Evolutionary conservation across 2,888 invertebrate genomes (phyloP), one percentile per base, ranked within the genome.

Genomic region (Drosophila melanosoma): DNA sequence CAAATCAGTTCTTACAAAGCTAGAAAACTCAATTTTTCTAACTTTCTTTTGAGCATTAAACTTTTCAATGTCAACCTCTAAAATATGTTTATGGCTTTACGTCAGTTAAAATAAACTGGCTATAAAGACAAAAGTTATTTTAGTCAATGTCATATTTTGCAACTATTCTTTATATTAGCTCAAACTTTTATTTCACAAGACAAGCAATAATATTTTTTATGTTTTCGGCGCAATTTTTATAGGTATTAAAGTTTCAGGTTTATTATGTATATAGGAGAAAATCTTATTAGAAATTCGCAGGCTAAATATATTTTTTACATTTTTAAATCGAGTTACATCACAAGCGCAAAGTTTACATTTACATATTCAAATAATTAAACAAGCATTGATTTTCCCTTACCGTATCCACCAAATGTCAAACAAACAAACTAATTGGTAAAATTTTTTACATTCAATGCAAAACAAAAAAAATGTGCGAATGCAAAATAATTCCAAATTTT

Each of bases 371-470:
- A 10, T 17, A 49, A 15, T 45, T 45, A 45, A 45, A 45, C 20
- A 10, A 20, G 45, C 12, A 7, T 12, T 15, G 23, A 20, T 15
- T 49, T 49, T 49, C 17, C 8, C 10, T 5, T 3, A 2, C 17
- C 36, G 26, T 17, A 35, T 26, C 4, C 26, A n/a, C 15, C 3
- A 4, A 45, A 45, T 23, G 15, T 15, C 26, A 49, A 49, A 26
- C 54, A 33, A 80, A 64, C 54, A 33, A 61, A 64, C 56, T 79
- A 76, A 70, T 85, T 79, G 62, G 64, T 23, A 56, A 64, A 57
- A 45, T 40, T 67, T 49, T n/a, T 53, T 8, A 23, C 53, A 12
- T 15, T 53, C 20, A 53, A 3, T 12, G 7, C 20, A 35, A 26
- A 49, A 17, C 2, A 17, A 17, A 49, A 26, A 2, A 17, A 20